These are phyloP conservation scores for Lepus europaeus DNA, from an alignment of 2,113 vertebrate species.

Conservation along the genomic window DNA sequence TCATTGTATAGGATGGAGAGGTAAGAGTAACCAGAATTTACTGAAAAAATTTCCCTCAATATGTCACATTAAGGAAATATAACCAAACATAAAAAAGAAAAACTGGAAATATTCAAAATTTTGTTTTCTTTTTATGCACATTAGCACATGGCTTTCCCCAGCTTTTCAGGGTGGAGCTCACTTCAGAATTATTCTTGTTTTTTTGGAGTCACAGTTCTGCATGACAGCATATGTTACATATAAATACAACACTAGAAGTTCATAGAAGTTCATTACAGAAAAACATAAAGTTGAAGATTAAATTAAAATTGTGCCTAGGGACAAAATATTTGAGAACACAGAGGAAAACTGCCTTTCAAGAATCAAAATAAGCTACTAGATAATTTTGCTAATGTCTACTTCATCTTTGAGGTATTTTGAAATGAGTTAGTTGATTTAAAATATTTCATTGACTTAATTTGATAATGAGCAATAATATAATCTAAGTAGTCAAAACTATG, in stretches of 20 bases:
- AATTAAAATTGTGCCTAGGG: constrained; percentile 80
- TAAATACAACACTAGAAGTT: constrained; percentile 33
- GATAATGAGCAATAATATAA: constrained; percentile 58
- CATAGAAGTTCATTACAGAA: constrained; percentile 61
- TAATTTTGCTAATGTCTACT: constrained; percentile 72
- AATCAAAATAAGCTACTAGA: constrained; percentile 33
- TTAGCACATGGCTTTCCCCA: not conserved
- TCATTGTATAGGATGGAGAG: not conserved
- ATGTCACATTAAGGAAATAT: constrained; percentile 24
- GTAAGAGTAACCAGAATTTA: not conserved
- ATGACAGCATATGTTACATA: not conserved
- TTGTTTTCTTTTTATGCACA: constrained; percentile 42
- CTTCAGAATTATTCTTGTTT: constrained; percentile 30
- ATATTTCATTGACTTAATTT: constrained; percentile 63
- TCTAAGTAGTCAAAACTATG: not conserved
- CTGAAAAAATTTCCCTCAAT: not conserved
- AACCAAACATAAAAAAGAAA: constrained; percentile 31
- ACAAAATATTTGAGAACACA: constrained; percentile 67
- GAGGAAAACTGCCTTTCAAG: constrained; percentile 70
- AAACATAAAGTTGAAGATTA: constrained; percentile 67
- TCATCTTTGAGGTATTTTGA: constrained; percentile 50
- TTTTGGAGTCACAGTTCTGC: not conserved
- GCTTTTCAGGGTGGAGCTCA: constrained; percentile 25
- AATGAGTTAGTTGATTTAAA: constrained; percentile 27
- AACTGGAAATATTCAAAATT: constrained; percentile 36